phyloP scores from a whole-genome alignment of 2,888 invertebrate genomes.

The Scaptomyza reducta region DNA sequence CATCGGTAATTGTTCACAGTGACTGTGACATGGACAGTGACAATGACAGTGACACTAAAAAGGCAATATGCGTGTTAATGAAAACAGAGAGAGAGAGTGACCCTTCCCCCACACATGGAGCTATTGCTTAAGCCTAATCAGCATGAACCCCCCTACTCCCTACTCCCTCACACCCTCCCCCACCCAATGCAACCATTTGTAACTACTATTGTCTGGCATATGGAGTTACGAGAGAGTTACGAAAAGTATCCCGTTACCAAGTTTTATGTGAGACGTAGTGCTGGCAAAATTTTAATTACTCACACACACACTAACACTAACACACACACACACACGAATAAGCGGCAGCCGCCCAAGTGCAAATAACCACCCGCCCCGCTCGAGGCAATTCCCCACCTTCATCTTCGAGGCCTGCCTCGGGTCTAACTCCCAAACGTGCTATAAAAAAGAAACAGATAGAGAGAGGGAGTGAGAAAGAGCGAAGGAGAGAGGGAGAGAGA shows the following conservation, averaged over 20 bases:
- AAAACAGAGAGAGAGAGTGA: slow-evolving; percentile 9
- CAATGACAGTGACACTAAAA: neutral
- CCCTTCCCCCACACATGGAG: too few species aligned
- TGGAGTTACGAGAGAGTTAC: slow-evolving; percentile 26
- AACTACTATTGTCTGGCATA: slow-evolving; percentile 25
- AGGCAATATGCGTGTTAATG: slow-evolving; percentile 24
- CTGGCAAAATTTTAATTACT: slow-evolving; percentile 74
- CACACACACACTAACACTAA: slow-evolving; percentile 46
- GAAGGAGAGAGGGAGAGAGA: neutral
- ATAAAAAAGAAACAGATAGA: slow-evolving; percentile 41
- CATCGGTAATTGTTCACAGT: slow-evolving; percentile 12
- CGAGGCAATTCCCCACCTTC: too few species aligned
- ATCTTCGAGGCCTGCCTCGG: neutral
- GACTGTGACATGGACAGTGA: neutral
- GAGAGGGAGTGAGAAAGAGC: neutral
- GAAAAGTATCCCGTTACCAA: slow-evolving; percentile 34
- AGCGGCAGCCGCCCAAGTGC: slow-evolving; percentile 71
- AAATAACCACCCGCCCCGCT: slow-evolving; percentile 10
- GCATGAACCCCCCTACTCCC: slow-evolving; percentile 1
- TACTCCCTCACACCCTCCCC: too few species aligned
- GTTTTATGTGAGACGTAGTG: slow-evolving; percentile 41
- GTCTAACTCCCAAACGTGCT: slow-evolving; percentile 59
- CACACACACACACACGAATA: slow-evolving; percentile 25
- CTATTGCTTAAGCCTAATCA: slow-evolving; percentile 36
- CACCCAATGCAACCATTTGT: too few species aligned